A percentile compares a stretch with the other conserved stretches of the same genome.
These are phyloP conservation scores for Gymnobelideus leadbeateri DNA, from an alignment of 2,113 vertebrate genomes.

Conservation along the genomic window DNA sequence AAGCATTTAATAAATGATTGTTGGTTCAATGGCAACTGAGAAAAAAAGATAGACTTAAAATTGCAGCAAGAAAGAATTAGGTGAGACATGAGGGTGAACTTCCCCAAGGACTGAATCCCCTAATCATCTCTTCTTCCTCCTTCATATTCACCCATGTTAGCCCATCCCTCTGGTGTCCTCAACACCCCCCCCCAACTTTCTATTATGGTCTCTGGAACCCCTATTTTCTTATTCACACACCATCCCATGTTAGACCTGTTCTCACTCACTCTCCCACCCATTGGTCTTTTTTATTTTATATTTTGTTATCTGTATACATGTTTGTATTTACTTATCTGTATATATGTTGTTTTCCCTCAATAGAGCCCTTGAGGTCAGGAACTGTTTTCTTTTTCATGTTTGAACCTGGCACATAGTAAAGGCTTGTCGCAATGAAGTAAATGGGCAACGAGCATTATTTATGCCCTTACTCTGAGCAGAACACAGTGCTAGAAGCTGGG, in stretches of 20 bases:
- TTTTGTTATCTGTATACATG: background rate
- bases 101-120: background rate
- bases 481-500: background rate
- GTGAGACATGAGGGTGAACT: background rate
- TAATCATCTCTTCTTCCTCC: background rate
- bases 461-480: background rate
- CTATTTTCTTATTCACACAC: background rate
- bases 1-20: background rate
- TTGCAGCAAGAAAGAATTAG: background rate
- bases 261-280: background rate
- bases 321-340: background rate
- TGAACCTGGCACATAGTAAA: background rate
- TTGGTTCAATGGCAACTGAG: background rate
- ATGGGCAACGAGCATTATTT: background rate
- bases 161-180: background rate
- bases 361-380: background rate
- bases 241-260: background rate
- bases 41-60: background rate
- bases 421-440: background rate
- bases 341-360: background rate
- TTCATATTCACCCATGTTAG: background rate
- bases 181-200: background rate
- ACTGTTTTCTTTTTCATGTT: background rate
- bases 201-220: background rate
- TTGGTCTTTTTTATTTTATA: background rate